phyloP scores from a whole-genome alignment of 2,113 vertebrate species.

The Sinocyclocheilus anophthalmus region DNA sequence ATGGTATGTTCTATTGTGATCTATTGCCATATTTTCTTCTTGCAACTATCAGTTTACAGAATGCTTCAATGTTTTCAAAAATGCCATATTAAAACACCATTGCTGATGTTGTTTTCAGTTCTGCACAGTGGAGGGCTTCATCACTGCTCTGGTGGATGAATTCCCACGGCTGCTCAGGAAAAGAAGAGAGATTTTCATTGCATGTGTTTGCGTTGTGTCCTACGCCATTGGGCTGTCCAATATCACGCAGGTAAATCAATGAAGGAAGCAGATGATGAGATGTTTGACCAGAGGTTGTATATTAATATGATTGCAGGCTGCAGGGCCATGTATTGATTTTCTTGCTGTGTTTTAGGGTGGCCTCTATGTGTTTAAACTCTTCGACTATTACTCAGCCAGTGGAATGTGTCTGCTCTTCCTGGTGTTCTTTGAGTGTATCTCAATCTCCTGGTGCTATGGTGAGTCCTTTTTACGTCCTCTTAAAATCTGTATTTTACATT shows the following conservation, averaged over 20 bases:
- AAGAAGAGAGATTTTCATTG: constrained; percentile 94
- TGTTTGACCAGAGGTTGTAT: not conserved
- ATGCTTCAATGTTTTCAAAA: not conserved
- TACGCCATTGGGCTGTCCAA: constrained; percentile 96
- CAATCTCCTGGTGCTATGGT: constrained; percentile 98
- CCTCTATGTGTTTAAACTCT: constrained; percentile 97
- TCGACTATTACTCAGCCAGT: constrained; percentile 98
- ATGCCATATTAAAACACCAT: no score
- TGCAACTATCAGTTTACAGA: not conserved
- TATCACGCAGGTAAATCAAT: constrained; percentile 90
- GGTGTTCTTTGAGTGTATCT: constrained; percentile 98
- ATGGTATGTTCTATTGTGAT: not conserved
- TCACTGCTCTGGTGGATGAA: constrained; percentile 95
- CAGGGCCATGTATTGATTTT: not conserved
- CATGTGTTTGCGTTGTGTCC: constrained; percentile 88
- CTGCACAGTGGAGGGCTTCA: constrained; percentile 97
- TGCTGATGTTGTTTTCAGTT: constrained; percentile 75
- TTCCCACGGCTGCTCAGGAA: constrained; percentile 86
- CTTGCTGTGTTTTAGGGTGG: constrained; percentile 81
- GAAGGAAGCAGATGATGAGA: not conserved
- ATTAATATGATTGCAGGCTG: not conserved
- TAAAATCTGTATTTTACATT: not conserved
- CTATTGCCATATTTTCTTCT: not conserved
- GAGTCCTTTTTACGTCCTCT: constrained; percentile 44
- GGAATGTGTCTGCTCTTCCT: constrained; percentile 97